Conservation (phyloP, 2,113 vertebrate species). For the Cyprinodon variegatus region DNA sequence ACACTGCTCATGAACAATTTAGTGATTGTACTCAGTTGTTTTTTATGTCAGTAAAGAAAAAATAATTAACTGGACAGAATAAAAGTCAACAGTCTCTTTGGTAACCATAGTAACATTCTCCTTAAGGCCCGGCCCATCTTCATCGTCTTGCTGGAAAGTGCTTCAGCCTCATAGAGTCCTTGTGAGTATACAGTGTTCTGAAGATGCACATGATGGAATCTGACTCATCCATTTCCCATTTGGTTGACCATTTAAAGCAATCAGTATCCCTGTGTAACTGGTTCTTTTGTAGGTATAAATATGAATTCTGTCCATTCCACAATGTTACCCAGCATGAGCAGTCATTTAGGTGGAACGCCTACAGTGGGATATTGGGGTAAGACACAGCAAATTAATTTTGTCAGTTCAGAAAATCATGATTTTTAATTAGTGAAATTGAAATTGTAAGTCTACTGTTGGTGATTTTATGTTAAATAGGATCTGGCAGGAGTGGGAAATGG, state of each 20-base stretch:
- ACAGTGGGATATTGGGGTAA: conserved; percentile 97
- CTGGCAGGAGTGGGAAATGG: conserved; percentile 98
- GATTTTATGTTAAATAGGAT: conserved; percentile 79
- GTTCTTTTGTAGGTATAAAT: conserved; percentile 88
- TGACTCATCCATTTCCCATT: neutral
- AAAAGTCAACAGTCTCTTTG: neutral
- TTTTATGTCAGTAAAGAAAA: too few relatives aligned
- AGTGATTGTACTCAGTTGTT: neutral
- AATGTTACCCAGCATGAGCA: conserved; percentile 97
- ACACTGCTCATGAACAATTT: neutral
- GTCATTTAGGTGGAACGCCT: conserved; percentile 96
- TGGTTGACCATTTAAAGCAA: neutral
- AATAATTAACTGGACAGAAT: neutral
- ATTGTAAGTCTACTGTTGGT: neutral
- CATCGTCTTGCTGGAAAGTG: conserved; percentile 89
- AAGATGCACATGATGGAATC: neutral
- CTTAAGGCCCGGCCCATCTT: conserved; percentile 89
- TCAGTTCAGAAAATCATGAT: neutral
- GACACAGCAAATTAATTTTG: conserved; percentile 37
- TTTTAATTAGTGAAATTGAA: neutral
- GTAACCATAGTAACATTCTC: conserved; percentile 5
- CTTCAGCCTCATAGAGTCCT: conserved; percentile 90
- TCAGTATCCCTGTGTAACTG: neutral
- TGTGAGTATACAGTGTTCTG: conserved; percentile 80
- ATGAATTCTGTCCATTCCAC: conserved; percentile 96